Base-by-base conservation (phyloP, 2,888 invertebrate species). In the Scaptomyza tumidula region DNA sequence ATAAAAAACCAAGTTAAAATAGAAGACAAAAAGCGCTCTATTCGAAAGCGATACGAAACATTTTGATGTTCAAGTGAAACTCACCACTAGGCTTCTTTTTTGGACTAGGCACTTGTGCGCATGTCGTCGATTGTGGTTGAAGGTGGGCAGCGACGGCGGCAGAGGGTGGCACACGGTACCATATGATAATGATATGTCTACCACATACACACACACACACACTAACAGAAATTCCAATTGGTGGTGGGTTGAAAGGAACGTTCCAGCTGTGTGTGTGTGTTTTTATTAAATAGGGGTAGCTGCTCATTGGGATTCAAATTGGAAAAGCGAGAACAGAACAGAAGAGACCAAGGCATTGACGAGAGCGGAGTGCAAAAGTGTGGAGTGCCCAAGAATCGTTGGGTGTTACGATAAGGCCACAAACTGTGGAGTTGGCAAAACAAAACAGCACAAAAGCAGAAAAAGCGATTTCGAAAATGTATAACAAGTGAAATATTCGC, bases 101-200 rank as follows among this genome's bases (percentile, higher is more conserved):
- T 19, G 31, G 16, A 33, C 41, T 14, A 35, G 10, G 24, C 78
- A 78, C 81, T 77, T 77, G 78, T 79, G 78, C 78, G 78, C 78
- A 79, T 77, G 80, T 58, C 81, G 13, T 7, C 27, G n/a, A 6
- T 24, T 71, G 57, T 59, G 61, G 64, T 44, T 54, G 64, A 52
- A 56, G 50, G 37, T 61, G 19, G n/a, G 57, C 16, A 39, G 29
- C 7, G 35, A 33, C 35, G 31, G 57, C 11, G 29, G 46, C 16
- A 67, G 68, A 71, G 80, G 80, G 83, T 82, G 86, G 76, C 50
- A 62, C 45, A 48, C 69, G 46, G 68, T 62, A 68, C 71, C 88
- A 77, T 87, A 86, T 86, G 88, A 86, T 83, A 82, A 83, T 87
- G 80, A 87, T 87, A 85, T 86, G 86, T 52, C 58, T 16, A 60